phyloP scores from a whole-genome alignment of 1,140 invertebrate species.

The Ptiloglossa arizonensis region DNA sequence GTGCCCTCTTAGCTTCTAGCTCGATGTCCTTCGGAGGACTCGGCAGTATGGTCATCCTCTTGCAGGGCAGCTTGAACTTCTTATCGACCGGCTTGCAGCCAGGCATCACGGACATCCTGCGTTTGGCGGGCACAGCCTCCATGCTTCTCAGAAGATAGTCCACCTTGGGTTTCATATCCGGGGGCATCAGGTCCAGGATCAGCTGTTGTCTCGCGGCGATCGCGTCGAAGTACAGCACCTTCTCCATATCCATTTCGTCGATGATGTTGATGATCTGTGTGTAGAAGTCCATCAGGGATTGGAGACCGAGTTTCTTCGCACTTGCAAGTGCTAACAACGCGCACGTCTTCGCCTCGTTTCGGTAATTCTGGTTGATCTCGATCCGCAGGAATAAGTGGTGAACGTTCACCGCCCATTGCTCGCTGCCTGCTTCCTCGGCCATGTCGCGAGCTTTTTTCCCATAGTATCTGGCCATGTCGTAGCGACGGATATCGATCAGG shows the following conservation, averaged over 20 bases:
- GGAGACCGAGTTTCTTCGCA: slow-evolving; percentile 62
- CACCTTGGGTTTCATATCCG: slow-evolving; percentile 61
- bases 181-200: slow-evolving; percentile 69
- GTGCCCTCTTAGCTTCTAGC: slow-evolving; percentile 47
- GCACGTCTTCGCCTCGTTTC: slow-evolving; percentile 71
- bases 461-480: slow-evolving; percentile 73
- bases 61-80: slow-evolving; percentile 60
- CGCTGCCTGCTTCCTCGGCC: slow-evolving; percentile 38
- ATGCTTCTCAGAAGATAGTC: slow-evolving; percentile 69
- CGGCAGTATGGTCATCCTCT: slow-evolving; percentile 62
- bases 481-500: slow-evolving; percentile 63
- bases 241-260: slow-evolving; percentile 65
- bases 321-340: slow-evolving; percentile 59
- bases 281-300: slow-evolving; percentile 73
- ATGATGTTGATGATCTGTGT: slow-evolving; percentile 50
- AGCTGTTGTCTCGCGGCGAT: slow-evolving; percentile 65
- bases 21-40: slow-evolving; percentile 50
- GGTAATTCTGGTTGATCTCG: slow-evolving; percentile 71
- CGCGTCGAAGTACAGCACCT: slow-evolving; percentile 43
- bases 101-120: slow-evolving; percentile 73
- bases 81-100: slow-evolving; percentile 72
- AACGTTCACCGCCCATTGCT: slow-evolving; percentile 69
- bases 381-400: slow-evolving; percentile 70
- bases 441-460: slow-evolving; percentile 69
- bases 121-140: slow-evolving; percentile 64